phyloP scores from a whole-genome alignment of 2,888 invertebrate genomes.

The Plagodis dolabraria region DNA sequence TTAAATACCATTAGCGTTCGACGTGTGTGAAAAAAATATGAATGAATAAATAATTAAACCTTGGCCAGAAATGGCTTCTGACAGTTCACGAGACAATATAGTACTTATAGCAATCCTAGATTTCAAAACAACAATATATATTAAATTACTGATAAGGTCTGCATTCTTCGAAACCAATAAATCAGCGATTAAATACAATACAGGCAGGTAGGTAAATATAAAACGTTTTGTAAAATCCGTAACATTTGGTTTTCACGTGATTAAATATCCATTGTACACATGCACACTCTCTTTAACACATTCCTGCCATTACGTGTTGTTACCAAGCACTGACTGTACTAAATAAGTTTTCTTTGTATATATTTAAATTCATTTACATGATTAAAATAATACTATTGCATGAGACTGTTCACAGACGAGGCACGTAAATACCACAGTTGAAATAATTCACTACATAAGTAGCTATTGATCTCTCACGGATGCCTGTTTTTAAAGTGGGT shows the following conservation, averaged over 20 bases:
- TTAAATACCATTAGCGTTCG: too few species aligned
- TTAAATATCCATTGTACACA: constrained; percentile 1
- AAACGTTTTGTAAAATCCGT: neutral
- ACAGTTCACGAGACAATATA: too few species aligned
- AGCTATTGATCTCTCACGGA: neutral
- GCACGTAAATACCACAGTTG: constrained; percentile 8
- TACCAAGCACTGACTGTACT: constrained; percentile 16
- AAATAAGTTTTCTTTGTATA: constrained; percentile 35
- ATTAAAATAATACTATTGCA: constrained; percentile 23
- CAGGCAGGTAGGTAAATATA: neutral
- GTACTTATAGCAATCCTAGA: too few species aligned
- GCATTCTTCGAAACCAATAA: neutral
- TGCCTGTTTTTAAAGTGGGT: too few species aligned
- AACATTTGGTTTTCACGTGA: constrained; percentile 6
- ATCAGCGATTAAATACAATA: neutral
- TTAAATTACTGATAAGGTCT: too few species aligned
- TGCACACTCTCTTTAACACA: constrained; percentile 12
- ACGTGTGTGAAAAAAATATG: too few species aligned
- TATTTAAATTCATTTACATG: constrained; percentile 37
- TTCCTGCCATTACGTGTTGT: constrained; percentile 16
- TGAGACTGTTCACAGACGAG: constrained; percentile 18
- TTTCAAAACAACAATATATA: too few species aligned
- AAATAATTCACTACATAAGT: constrained; percentile 7
- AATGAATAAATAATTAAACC: too few species aligned
- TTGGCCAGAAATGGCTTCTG: too few species aligned